Evolutionary conservation across 1,140 invertebrate species (phyloP), one percentile per base, ranked within the genome.

Genomic region (Lordiphosa collinella): DNA sequence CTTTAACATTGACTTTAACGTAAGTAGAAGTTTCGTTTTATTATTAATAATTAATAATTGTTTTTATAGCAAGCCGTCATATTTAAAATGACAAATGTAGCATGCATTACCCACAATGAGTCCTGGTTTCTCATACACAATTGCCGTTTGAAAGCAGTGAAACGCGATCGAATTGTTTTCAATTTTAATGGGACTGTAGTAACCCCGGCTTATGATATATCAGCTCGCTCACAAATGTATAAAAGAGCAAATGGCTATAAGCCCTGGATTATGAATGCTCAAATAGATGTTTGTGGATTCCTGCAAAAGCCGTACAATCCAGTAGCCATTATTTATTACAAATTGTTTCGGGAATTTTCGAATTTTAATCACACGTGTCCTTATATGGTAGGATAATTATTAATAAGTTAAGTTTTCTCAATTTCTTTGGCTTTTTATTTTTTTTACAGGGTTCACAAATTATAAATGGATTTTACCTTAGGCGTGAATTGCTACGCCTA

Each of bases 351-450:
- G 14, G 31, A 18, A 32, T 48, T 48, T 18, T 35, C 32, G 0
- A 35, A 48, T 16, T 48, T 44, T 44, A n/a, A 31, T 31, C 41
- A 44, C 29, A 12, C 41, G 8, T 44, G 41, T 44, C 41, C 41
- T 9, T 13, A 29, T 44, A 8, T 22, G 25, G 41, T 44, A 44
- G 29, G 40, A 7, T 1, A 11, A 41, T 1, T 16, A 16, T 16
- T 3, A 16, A 16, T 22, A 22, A 22, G 4, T 22, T 22, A 22
- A 22, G 18, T 22, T 22, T 22, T 0, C 6, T 5, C 4, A 1
- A 5, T 5, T 5, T 22, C 18, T 22, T n/a, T n/a, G n/a, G n/a
- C n/a, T n/a, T n/a, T n/a, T n/a, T n/a, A n/a, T n/a, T n/a, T 22
- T 22, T 29, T 8, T 5, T 6, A 29, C 25, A 29, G 25, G 25